Percentiles rank a stretch among this genome's conserved stretches.
These are phyloP conservation scores for Scaptomyza polygonia DNA, from an alignment of 2,888 invertebrate species.

Conservation along the genomic window DNA sequence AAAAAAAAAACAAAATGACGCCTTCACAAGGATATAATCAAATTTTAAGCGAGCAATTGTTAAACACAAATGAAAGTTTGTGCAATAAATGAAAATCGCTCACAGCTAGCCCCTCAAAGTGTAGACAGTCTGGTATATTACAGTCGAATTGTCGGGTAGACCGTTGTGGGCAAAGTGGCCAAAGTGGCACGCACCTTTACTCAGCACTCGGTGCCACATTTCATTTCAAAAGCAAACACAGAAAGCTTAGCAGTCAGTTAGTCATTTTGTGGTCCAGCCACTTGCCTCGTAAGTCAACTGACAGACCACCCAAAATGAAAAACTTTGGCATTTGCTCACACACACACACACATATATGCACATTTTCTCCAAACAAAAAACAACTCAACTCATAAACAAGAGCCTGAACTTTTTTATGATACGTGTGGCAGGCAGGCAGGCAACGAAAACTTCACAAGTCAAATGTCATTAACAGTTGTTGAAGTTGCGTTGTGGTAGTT, in stretches of 20 bases:
- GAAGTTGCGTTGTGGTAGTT: constrained; percentile 12
- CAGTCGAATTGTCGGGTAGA: constrained; percentile 22
- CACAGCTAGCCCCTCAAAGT: neutral
- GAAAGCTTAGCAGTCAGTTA: constrained; percentile 32
- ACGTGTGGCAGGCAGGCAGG: constrained; percentile 15
- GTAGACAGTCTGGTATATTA: neutral
- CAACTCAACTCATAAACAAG: constrained; percentile 20
- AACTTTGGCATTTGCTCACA: constrained; percentile 21
- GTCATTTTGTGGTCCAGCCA: constrained; percentile 59
- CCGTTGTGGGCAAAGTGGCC: constrained; percentile 7
- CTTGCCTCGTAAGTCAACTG: constrained; percentile 49
- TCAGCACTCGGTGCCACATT: constrained; percentile 21
- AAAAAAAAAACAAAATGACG: neutral
- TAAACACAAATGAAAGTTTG: neutral
- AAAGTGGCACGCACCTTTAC: constrained; percentile 24
- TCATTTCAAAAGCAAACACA: constrained; percentile 27
- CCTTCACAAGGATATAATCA: constrained; percentile 12
- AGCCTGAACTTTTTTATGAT: constrained; percentile 19
- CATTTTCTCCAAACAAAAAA: neutral
- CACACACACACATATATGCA: neutral
- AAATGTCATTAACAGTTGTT: constrained; percentile 46
- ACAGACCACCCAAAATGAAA: constrained; percentile 32
- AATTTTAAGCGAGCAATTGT: constrained; percentile 5
- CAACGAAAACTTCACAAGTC: constrained; percentile 18
- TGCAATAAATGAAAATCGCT: constrained; percentile 6